Evolutionary conservation across 2,888 invertebrate genomes (phyloP).

Genomic region (Podotricha telesiphe): DNA sequence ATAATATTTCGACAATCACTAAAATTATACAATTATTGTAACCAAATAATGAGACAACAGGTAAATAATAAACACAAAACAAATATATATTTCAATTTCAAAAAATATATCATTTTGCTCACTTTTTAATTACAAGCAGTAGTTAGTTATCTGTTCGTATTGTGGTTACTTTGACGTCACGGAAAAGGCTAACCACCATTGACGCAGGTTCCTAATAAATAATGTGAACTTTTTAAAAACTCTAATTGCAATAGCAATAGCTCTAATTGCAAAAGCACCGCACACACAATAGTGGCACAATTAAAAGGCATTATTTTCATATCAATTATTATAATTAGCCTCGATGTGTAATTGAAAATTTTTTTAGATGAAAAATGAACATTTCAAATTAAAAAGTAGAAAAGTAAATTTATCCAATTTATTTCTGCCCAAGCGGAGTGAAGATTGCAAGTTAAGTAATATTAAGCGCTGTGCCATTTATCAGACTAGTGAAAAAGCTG

Average conservation of each 20-base stretch:
- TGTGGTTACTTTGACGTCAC: constrained; percentile 21
- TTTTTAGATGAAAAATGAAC: too few species aligned
- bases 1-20: too few species aligned
- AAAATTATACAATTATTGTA: too few species aligned
- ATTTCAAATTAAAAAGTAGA: neutral
- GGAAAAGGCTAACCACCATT: constrained; percentile 38
- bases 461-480: neutral
- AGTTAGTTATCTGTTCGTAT: constrained; percentile 5
- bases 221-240: constrained; percentile 12
- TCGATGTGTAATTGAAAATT: neutral
- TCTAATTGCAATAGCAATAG: neutral
- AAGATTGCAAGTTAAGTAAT: neutral
- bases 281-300: neutral
- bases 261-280: too few species aligned
- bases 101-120: neutral
- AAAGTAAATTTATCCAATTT: neutral
- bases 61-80: constrained; percentile 1
- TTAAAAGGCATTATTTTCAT: neutral
- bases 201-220: constrained; percentile 33
- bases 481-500: neutral
- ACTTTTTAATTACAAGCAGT: constrained; percentile 7
- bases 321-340: neutral
- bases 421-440: too few species aligned
- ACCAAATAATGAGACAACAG: neutral
- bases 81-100: neutral